Evolutionary conservation across 2,113 vertebrate genomes (phyloP).

Genomic region (Ardeotis arabs): DNA sequence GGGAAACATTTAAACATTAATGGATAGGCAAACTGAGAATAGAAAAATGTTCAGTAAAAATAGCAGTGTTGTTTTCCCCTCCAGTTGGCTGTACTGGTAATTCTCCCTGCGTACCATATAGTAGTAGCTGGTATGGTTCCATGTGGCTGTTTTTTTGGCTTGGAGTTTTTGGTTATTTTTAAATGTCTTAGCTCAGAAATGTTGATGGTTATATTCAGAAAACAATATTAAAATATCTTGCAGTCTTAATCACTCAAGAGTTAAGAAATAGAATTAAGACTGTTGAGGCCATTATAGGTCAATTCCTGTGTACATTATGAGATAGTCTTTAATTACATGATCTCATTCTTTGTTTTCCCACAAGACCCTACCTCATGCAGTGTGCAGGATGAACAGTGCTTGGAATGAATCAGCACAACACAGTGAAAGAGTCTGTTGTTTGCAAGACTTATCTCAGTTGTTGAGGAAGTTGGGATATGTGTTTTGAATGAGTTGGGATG

Average conservation of each 20-base stretch:
- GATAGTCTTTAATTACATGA: slow-evolving; percentile 56
- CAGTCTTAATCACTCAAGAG: neutral
- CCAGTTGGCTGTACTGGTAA: neutral
- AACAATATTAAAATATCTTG: neutral
- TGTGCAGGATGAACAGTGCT: slow-evolving; percentile 22
- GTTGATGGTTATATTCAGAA: neutral
- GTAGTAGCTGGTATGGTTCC: neutral
- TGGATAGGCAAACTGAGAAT: neutral
- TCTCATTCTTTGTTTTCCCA: slow-evolving; percentile 60
- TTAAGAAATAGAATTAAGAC: slow-evolving; percentile 21
- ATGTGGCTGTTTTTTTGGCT: neutral
- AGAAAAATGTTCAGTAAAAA: slow-evolving; percentile 15
- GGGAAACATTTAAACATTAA: neutral
- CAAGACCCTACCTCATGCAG: slow-evolving; percentile 29
- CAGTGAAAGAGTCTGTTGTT: slow-evolving; percentile 54
- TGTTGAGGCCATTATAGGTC: slow-evolving; percentile 16
- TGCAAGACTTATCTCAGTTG: slow-evolving; percentile 32
- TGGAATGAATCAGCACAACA: slow-evolving; percentile 46
- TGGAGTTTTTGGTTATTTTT: neutral
- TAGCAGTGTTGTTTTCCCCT: neutral
- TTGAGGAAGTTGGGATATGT: slow-evolving; percentile 31
- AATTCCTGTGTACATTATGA: slow-evolving; percentile 8
- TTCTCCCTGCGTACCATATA: neutral
- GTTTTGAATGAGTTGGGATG: slow-evolving; percentile 28
- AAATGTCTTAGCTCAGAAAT: neutral